A percentile compares a stretch with the other conserved stretches of the same genome.
Conservation (phyloP, 2,113 vertebrate species). For the Passer montanus region DNA sequence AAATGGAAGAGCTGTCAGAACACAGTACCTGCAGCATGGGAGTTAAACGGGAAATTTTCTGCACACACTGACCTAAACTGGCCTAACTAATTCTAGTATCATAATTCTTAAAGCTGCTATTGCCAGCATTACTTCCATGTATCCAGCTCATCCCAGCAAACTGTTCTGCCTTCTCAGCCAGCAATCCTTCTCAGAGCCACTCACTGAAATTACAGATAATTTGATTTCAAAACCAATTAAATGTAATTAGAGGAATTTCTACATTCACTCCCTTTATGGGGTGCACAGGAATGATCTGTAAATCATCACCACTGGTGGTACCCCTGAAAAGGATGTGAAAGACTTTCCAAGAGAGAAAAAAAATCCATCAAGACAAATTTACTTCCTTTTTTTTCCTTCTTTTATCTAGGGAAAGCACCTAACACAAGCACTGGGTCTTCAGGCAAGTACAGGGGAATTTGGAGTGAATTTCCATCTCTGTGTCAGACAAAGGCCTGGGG, state of each 20-base stretch:
- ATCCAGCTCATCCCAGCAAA: background rate
- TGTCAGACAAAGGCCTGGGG: background rate
- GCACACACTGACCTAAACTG: background rate
- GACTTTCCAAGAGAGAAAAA: background rate
- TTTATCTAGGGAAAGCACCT: background rate
- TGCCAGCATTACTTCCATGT: background rate
- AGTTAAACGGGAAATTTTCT: background rate
- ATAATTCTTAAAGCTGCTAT: background rate
- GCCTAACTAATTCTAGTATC: background rate
- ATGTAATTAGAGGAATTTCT: background rate
- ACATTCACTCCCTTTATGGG: background rate
- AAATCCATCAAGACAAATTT: background rate
- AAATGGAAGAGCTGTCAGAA: background rate
- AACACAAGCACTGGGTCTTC: background rate
- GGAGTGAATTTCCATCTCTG: background rate
- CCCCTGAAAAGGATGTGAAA: background rate
- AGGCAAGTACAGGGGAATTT: background rate
- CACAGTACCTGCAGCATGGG: background rate
- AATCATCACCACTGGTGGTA: background rate
- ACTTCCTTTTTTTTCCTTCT: background rate
- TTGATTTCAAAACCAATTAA: background rate
- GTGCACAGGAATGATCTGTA: background rate
- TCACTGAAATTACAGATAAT: background rate
- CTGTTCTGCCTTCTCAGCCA: background rate
- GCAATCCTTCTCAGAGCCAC: background rate